Base-by-base conservation (phyloP, 2,113 vertebrate species). In the Salvelinus sp. region DNA sequence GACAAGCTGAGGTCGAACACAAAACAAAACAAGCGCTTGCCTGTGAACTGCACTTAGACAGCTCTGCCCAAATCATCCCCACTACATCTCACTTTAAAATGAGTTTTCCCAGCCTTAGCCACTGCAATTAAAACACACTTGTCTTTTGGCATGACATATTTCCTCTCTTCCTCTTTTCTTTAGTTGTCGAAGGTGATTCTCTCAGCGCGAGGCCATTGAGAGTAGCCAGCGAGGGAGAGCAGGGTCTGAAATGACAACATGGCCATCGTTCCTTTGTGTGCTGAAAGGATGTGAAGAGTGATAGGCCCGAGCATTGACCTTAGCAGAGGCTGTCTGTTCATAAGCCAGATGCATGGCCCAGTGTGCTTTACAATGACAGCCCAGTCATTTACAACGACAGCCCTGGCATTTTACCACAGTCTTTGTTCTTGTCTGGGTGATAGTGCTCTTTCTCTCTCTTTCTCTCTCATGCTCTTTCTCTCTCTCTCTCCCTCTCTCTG, bases 351-450 rank as follows among this genome's bases (percentile, higher is more conserved):
- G 38, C 38, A 44, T 44, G 38, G 23, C 77, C 48, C 27, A 69
- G 9, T 58, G 72, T 67, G 71, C 22, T 70, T 20, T 69, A 25
- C 74, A 57, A 44, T 2, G 38, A 44, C 38, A 44, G 38, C 38
- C 38, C 38, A 47, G 77, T 79, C 74, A 73, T 76, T 82, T 73
- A 73, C 73, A 44, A 48, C 70, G 81, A 54, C 76, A 74, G 57
- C n/a, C n/a, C 58, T 10, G 13, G n/a, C 58, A 62, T n/a, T 22
- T 62, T 65, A 64, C 38, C 75, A 57, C 50, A 5, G 66, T 38
- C 50, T 18, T 54, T 54, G 50, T 54, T 54, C 50, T 54, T 54
- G 50, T 54, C 50, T 54, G 50, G 50, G 50, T 54, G 13, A 16
- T 16, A 9, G 6, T 28, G 5, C 10, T 25, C 23, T n/a, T n/a